phyloP scores from a whole-genome alignment of 2,888 invertebrate genomes.

The Eledone cirrhosa region DNA sequence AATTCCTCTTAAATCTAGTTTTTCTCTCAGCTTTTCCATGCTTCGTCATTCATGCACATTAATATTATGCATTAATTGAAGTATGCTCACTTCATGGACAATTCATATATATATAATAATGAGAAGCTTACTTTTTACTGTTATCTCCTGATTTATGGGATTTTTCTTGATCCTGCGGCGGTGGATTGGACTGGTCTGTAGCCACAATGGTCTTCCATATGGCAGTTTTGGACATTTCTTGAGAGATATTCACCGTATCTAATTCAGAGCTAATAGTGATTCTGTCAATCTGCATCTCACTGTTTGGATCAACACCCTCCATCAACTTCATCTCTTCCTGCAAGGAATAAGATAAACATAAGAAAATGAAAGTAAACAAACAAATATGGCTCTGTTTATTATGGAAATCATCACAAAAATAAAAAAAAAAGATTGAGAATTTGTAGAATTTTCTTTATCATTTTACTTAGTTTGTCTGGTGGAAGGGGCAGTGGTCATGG shows the following conservation, averaged over 20 bases:
- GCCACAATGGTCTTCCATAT: slow-evolving; percentile 75
- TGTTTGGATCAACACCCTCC: slow-evolving; percentile 85
- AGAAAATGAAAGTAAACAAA: not conserved
- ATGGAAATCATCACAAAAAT: not conserved
- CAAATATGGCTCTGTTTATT: not conserved
- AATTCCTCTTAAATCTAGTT: too few species aligned
- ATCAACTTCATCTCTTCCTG: slow-evolving; percentile 26
- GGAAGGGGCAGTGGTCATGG: too few species aligned
- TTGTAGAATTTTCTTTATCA: too few species aligned
- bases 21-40: too few species aligned
- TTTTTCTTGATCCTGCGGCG: slow-evolving; percentile 10
- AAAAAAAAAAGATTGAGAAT: not conserved
- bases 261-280: slow-evolving; percentile 50
- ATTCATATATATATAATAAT: not conserved
- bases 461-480: too few species aligned
- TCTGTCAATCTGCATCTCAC: slow-evolving; percentile 79
- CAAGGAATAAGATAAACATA: not conserved
- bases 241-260: slow-evolving; percentile 73
- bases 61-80: too few species aligned
- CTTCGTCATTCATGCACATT: too few species aligned
- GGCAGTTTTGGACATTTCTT: slow-evolving; percentile 91
- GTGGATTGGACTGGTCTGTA: slow-evolving; percentile 33
- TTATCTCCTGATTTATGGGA: slow-evolving; percentile 6
- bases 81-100: too few species aligned
- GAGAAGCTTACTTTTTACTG: slow-evolving; percentile 28